phyloP scores from a whole-genome alignment of 2,888 invertebrate species.

The Aporophyla nigra region DNA sequence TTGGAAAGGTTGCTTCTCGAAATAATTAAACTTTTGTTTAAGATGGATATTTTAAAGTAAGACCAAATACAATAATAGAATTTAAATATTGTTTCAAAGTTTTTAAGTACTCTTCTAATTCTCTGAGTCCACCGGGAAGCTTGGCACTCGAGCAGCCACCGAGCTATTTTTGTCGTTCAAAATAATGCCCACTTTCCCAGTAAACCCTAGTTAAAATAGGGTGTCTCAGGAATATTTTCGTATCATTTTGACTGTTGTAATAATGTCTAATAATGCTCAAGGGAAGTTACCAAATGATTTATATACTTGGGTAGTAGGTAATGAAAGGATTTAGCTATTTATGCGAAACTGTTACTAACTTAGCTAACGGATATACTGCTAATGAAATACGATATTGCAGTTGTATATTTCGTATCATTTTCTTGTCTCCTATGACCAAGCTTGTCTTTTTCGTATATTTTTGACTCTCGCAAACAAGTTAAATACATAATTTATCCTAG shows the following conservation, averaged over 20 bases:
- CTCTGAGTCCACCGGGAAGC: conserved; percentile 30
- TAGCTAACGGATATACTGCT: neutral
- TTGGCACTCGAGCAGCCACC: conserved; percentile 13
- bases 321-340: neutral
- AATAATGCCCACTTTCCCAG: conserved; percentile 32
- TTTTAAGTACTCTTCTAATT: conserved; percentile 50
- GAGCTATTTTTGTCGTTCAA: conserved; percentile 37
- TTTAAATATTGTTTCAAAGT: conserved; percentile 59
- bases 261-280: neutral
- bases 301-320: neutral
- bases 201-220: conserved; percentile 18
- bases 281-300: neutral
- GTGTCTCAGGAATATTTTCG: conserved; percentile 20
- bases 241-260: conserved; percentile 20
- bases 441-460: neutral
- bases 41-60: conserved; percentile 33
- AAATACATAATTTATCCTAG: neutral
- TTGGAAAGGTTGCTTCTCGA: conserved; percentile 21
- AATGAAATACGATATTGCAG: neutral
- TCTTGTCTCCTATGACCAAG: neutral
- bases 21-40: conserved; percentile 49
- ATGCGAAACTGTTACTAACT: neutral
- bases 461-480: neutral
- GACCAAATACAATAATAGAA: conserved; percentile 48
- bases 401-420: neutral